Evolutionary conservation across 2,797 vertebrate species (phyloP).

Genomic region (Pyrrhura leucotis): DNA sequence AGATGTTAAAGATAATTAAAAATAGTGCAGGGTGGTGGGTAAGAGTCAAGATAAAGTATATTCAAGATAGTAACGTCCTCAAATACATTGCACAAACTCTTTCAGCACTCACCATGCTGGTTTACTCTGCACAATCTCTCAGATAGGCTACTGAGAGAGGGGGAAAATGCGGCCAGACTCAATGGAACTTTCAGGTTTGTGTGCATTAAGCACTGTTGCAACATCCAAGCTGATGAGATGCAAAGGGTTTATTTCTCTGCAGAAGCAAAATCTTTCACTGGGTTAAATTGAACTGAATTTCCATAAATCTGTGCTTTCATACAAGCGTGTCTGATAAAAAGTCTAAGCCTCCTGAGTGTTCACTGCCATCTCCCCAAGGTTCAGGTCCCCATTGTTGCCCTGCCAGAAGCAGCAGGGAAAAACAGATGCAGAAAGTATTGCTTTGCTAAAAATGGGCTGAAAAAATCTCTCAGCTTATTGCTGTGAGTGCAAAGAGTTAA

Average conservation of each 20-base stretch:
- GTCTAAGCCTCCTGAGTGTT: neutral
- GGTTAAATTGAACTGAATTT: neutral
- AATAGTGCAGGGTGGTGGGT: neutral
- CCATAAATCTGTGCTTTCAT: neutral
- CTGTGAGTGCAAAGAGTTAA: constrained; percentile 47
- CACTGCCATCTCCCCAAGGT: neutral
- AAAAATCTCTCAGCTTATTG: neutral
- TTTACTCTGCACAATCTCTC: neutral
- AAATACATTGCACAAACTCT: neutral
- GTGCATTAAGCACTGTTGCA: neutral
- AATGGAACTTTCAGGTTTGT: neutral
- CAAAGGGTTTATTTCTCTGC: neutral
- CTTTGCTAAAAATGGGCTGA: neutral
- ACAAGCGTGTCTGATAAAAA: neutral
- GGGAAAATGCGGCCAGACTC: neutral
- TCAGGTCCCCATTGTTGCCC: neutral
- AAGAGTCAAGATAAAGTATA: neutral
- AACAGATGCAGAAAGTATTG: fast-evolving
- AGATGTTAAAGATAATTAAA: neutral
- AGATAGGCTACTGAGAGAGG: neutral
- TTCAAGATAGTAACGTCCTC: neutral
- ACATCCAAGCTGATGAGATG: neutral
- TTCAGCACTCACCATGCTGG: neutral
- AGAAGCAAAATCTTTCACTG: neutral
- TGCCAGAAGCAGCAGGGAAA: neutral